phyloP scores from a whole-genome alignment of 2,113 vertebrate genomes.

The Otus sunia region DNA sequence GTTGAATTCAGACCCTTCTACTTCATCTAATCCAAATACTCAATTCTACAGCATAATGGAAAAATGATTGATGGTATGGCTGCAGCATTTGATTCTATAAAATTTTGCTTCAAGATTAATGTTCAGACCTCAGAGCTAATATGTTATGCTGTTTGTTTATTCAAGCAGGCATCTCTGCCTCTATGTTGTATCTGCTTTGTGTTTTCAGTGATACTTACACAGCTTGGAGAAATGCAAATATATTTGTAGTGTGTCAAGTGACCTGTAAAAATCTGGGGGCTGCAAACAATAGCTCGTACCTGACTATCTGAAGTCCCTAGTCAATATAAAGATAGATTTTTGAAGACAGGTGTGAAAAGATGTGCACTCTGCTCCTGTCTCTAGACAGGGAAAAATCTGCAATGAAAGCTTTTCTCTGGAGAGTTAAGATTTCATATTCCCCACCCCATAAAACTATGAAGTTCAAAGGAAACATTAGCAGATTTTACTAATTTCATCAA shows the following conservation, averaged over 20 bases:
- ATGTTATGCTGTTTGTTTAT: neutral
- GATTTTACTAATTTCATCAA: neutral
- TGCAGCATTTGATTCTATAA: neutral
- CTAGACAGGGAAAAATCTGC: neutral
- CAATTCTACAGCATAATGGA: neutral
- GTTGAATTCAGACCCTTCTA: neutral
- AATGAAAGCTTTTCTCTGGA: neutral
- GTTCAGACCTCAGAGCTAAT: neutral
- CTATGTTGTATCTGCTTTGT: constrained; percentile 2
- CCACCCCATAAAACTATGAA: neutral
- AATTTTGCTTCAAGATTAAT: constrained; percentile 8
- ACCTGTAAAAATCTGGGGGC: neutral
- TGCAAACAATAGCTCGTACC: neutral
- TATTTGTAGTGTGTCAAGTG: neutral
- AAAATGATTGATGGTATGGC: constrained; percentile 9
- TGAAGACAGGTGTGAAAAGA: constrained; percentile 7
- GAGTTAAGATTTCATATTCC: neutral
- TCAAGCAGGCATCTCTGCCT: neutral
- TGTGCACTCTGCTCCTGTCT: neutral
- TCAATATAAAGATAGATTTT: neutral
- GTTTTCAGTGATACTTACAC: constrained; percentile 14
- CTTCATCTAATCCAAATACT: neutral
- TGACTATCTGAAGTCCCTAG: neutral
- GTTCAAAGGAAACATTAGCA: neutral
- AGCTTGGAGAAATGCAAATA: constrained; percentile 13